These are phyloP conservation scores for Vidua chalybeata DNA, from an alignment of 2,113 vertebrate genomes.

Conservation along the genomic window DNA sequence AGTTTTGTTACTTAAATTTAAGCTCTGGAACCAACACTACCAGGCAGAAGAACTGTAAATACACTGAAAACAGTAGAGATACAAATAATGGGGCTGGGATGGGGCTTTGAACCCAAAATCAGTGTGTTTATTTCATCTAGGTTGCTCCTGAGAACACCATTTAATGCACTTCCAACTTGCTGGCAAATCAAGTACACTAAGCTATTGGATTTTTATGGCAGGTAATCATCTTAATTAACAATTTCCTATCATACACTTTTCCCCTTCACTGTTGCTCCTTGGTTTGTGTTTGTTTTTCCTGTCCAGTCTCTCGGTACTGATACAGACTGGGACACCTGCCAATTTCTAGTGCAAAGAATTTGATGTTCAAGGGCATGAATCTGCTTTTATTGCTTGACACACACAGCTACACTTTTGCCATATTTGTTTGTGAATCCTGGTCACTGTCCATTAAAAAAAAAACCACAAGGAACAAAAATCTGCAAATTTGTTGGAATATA, in stretches of 20 bases:
- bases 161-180: background rate
- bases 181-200: background rate
- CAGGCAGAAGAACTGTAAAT: background rate
- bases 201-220: constrained; percentile 11
- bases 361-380: background rate
- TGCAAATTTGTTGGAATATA: background rate
- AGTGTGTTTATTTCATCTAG: background rate
- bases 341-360: background rate
- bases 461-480: background rate
- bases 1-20: background rate
- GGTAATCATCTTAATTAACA: constrained; percentile 47
- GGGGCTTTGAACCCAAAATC: background rate
- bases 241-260: background rate
- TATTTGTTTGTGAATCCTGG: background rate
- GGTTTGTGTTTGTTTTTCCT: background rate
- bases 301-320: background rate
- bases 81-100: background rate
- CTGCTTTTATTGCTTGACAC: background rate
- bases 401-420: background rate
- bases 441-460: background rate
- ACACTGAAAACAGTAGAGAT: background rate
- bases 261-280: background rate
- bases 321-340: background rate
- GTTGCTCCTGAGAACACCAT: background rate
- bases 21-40: background rate